A percentile compares a stretch with the other conserved stretches of the same genome.
Evolutionary conservation across 2,113 vertebrate species (phyloP).

Genomic region (Mirounga angustirostris): DNA sequence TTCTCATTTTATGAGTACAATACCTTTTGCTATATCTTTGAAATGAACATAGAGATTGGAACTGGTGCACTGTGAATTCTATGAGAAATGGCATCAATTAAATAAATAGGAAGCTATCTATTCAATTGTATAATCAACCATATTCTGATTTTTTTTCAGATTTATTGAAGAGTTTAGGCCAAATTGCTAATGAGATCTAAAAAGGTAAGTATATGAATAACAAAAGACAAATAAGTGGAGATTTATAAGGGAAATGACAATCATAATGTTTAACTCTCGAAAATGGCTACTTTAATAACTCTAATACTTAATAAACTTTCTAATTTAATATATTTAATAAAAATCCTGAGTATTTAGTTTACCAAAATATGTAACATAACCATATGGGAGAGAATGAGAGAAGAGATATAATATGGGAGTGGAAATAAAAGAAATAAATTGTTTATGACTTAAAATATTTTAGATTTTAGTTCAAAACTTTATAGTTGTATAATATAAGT

Average conservation of each 20-base stretch:
- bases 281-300: background rate
- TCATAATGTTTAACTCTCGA: background rate
- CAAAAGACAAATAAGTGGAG: background rate
- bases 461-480: background rate
- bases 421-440: background rate
- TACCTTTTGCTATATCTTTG: background rate
- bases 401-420: background rate
- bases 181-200: background rate
- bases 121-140: background rate
- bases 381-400: background rate
- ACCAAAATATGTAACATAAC: background rate
- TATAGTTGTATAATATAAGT: background rate
- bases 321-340: background rate
- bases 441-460: background rate
- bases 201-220: background rate
- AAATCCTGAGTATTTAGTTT: background rate
- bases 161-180: background rate
- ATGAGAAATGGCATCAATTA: background rate
- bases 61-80: background rate
- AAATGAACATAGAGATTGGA: background rate
- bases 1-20: background rate
- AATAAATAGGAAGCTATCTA: background rate
- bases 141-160: background rate
- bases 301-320: background rate
- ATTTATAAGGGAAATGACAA: background rate